Evolutionary conservation across 2,888 invertebrate species (phyloP).

Genomic region (Hydraecia micacea): DNA sequence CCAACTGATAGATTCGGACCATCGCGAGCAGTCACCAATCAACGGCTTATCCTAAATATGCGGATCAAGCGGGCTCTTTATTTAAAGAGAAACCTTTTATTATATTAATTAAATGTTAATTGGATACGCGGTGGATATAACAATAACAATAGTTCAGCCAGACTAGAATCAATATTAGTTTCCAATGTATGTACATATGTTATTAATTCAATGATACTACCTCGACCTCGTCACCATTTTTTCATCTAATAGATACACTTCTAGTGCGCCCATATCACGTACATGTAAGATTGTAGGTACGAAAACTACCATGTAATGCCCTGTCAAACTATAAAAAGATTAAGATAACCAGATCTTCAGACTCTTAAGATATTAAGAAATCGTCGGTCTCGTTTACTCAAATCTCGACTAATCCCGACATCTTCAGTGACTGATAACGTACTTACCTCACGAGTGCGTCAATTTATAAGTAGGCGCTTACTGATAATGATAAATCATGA

Average conservation of each 20-base stretch:
- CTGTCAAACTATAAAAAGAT: constrained; percentile 54
- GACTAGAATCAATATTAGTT: constrained; percentile 29
- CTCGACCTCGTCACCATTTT: constrained; percentile 62
- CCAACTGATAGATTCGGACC: constrained; percentile 18
- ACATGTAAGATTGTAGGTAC: background rate
- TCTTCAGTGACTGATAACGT: constrained; percentile 71
- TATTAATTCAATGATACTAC: constrained; percentile 56
- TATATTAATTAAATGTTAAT: constrained; percentile 2
- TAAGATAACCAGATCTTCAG: constrained; percentile 59
- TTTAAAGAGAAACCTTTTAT: constrained; percentile 1
- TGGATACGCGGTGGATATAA: background rate
- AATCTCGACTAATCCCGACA: constrained; percentile 79
- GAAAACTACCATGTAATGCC: constrained; percentile 36
- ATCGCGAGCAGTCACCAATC: constrained; percentile 14
- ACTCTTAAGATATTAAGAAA: constrained; percentile 64
- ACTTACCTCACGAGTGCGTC: constrained; percentile 53
- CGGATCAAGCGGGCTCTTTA: constrained; percentile 5
- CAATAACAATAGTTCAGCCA: constrained; percentile 20
- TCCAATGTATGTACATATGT: constrained; percentile 30
- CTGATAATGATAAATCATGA: constrained; percentile 57
- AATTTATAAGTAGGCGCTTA: constrained; percentile 56
- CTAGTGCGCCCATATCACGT: constrained; percentile 31
- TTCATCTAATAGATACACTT: constrained; percentile 53
- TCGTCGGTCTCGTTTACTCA: constrained; percentile 62
- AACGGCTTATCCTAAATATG: constrained; percentile 41